Conservation (phyloP, 2,888 invertebrate genomes). For the Drosophila heteroneura region DNA sequence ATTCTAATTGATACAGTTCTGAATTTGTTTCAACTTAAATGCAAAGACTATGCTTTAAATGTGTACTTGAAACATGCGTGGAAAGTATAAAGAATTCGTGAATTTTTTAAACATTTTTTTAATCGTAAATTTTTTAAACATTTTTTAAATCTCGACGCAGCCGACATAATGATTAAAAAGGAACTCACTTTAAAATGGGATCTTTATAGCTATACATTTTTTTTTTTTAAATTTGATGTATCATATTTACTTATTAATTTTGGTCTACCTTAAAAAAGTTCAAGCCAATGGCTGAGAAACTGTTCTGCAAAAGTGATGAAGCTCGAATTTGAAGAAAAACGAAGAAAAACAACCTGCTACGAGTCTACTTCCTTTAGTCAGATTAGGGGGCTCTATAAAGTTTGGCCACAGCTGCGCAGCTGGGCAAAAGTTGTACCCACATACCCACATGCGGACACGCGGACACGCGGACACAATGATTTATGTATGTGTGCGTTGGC, state of each 20-base stretch:
- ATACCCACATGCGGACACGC: constrained; percentile 29
- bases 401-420: constrained; percentile 57
- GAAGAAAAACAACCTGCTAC: not conserved
- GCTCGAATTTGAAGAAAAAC: not conserved
- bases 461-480: constrained; percentile 58
- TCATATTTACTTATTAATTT: not conserved
- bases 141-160: not conserved
- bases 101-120: too few relatives aligned
- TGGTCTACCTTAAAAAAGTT: not conserved
- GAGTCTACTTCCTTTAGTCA: not conserved
- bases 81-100: too few relatives aligned
- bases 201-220: too few relatives aligned
- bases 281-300: not conserved
- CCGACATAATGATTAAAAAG: not conserved
- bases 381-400: constrained; percentile 35
- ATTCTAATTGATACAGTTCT: too few relatives aligned
- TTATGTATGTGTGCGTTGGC: constrained; percentile 56
- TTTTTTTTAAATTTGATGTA: not conserved
- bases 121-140: not conserved
- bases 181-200: not conserved
- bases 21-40: too few relatives aligned
- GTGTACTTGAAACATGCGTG: too few relatives aligned
- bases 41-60: too few relatives aligned
- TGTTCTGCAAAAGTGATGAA: not conserved
- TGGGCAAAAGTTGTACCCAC: constrained; percentile 51